Conservation (phyloP, 1,140 invertebrate species). For the Propsilocerus akamusi region DNA sequence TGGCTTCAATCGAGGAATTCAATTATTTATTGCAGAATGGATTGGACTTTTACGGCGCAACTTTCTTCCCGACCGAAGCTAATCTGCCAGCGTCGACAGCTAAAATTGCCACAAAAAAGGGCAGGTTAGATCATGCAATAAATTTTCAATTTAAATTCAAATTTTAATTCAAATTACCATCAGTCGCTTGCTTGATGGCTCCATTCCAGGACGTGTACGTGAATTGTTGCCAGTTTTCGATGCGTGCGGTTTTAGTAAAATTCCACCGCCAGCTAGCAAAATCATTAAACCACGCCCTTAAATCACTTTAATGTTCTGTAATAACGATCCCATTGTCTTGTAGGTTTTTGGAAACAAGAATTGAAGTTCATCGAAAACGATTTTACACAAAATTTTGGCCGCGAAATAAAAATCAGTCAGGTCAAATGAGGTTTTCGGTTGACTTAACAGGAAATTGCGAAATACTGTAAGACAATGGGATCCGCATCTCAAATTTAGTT, state of each 20-base stretch:
- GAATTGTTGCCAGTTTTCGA: slow-evolving; percentile 65
- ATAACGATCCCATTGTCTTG: slow-evolving; percentile 4
- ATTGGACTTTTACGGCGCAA: slow-evolving; percentile 67
- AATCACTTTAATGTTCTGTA: no score
- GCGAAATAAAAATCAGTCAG: no score
- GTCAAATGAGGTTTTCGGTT: no score
- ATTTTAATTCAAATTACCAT: slow-evolving; percentile 1
- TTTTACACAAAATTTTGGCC: no score
- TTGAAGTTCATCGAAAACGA: background rate
- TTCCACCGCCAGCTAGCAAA: slow-evolving; percentile 55
- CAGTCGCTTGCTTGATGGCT: slow-evolving; percentile 32
- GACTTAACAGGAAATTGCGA: no score
- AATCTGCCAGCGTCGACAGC: slow-evolving; percentile 34
- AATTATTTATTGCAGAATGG: slow-evolving; percentile 61
- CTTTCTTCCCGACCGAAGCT: slow-evolving; percentile 65
- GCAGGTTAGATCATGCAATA: slow-evolving; percentile 25
- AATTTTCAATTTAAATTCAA: background rate
- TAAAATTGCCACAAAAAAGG: slow-evolving; percentile 27
- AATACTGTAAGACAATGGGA: no score
- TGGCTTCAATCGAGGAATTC: slow-evolving; percentile 61
- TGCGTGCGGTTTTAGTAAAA: slow-evolving; percentile 54
- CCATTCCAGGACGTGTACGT: slow-evolving; percentile 43
- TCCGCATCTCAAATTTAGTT: no score
- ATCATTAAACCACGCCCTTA: slow-evolving; percentile 47
- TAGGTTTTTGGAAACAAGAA: background rate